Evolutionary conservation across 2,797 vertebrate species (phyloP), one percentile per base, ranked within the genome.

Genomic region (Phataginus tricuspis): DNA sequence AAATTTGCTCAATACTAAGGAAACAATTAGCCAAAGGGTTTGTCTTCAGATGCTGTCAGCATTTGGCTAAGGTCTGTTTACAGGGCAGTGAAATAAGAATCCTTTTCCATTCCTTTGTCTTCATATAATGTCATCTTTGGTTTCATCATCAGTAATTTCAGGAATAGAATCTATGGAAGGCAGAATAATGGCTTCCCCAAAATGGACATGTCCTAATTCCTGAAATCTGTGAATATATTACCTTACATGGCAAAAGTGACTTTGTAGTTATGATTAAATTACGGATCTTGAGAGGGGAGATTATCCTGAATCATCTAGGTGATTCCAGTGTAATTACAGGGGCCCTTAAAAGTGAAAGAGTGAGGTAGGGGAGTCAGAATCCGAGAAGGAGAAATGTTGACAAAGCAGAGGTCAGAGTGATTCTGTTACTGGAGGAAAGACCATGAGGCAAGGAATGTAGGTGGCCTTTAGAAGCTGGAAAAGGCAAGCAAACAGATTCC

Each of bases 121-220:
- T 89, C 25, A 37, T 37, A 75, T 66, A 91, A 92, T 57, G 39
- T 78, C 78, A 93, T 13, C 31, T 96, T 95, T 92, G 25, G 69
- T 85, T 94, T 97, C 53, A 90, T 82, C 86, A 59, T 79, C 57
- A 90, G 75, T 92, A 68, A 94, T 72, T 74, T 94, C 55, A 87
- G 91, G 39, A 95, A 85, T 57, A 39, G 15, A 71, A 64, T 86
- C 69, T 51, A 18, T 63, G 64, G 45, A n/a, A 86, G 16, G 19
- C 16, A 89, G 51, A 91, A 85, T 78, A 95, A 92, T 31, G 25
- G 4, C 59, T 91, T 34, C 34, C 29, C 80, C 91, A 90, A 80
- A 31, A 68, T 66, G 42, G 77, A 21, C 63, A 21, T 4, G 2
- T 80, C 78, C n/a, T 61, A 82, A 95, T 94, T 93, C 42, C 27